phyloP scores from a whole-genome alignment of 2,888 invertebrate species.

The Pheosia tremula region DNA sequence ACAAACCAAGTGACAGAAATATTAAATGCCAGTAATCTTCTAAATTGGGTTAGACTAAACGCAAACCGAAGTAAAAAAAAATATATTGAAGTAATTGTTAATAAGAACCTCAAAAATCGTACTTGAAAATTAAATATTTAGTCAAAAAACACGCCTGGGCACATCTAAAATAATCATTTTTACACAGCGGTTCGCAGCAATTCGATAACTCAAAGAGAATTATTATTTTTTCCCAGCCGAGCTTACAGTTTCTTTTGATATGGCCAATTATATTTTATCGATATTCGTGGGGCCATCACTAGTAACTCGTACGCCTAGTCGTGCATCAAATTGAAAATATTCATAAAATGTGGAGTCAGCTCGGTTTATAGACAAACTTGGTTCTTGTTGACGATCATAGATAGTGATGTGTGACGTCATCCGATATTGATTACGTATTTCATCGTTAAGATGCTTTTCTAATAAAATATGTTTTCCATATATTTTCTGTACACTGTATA shows the following conservation, averaged over 20 bases:
- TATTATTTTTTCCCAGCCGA: background rate
- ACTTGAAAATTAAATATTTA: too few species aligned
- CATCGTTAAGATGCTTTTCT: slow-evolving; percentile 19
- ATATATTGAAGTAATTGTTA: too few species aligned
- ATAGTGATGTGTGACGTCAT: slow-evolving; percentile 39
- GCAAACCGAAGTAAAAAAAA: too few species aligned
- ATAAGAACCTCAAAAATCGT: too few species aligned
- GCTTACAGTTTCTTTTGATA: background rate
- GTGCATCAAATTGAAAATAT: slow-evolving; percentile 65
- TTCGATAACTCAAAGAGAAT: background rate
- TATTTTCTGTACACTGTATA: too few species aligned
- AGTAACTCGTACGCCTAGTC: slow-evolving; percentile 48
- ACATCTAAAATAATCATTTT: too few species aligned
- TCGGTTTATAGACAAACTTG: slow-evolving; percentile 43
- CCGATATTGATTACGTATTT: slow-evolving; percentile 28
- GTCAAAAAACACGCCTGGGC: too few species aligned
- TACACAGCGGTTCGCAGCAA: too few species aligned
- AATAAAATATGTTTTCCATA: slow-evolving; percentile 9
- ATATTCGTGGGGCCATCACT: slow-evolving; percentile 41
- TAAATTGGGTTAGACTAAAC: too few species aligned
- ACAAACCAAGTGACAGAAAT: too few species aligned
- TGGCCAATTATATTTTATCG: slow-evolving; percentile 35
- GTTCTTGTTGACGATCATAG: slow-evolving; percentile 44
- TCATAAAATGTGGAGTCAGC: slow-evolving; percentile 52
- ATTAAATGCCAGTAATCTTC: too few species aligned